Percentiles rank a stretch among this genome's conserved stretches.
Evolutionary conservation across 2,797 vertebrate species (phyloP).

Genomic region (Ispidina lecontei): DNA sequence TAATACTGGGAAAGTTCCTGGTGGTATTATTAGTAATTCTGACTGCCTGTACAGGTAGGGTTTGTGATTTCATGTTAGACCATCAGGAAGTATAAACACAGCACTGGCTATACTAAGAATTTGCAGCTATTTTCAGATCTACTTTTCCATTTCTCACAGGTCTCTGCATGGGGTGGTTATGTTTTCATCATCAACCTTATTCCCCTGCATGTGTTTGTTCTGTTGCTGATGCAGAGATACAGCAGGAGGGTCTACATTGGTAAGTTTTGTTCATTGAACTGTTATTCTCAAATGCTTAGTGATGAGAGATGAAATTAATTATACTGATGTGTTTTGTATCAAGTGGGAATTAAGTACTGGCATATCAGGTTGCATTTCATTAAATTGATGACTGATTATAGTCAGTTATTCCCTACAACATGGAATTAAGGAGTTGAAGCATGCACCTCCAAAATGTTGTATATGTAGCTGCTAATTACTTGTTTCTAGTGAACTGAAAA

Average conservation of each 20-base stretch:
- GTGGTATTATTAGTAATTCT: neutral
- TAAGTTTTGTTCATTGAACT: slow-evolving; percentile 76
- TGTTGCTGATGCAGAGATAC: slow-evolving; percentile 95
- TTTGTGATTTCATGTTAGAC: neutral
- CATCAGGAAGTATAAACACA: neutral
- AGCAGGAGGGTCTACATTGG: slow-evolving; percentile 96
- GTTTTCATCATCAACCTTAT: slow-evolving; percentile 99
- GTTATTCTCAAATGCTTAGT: neutral
- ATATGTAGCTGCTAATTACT: neutral
- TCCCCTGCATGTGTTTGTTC: slow-evolving; percentile 95
- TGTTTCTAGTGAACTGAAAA: neutral
- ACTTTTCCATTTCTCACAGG: slow-evolving; percentile 78
- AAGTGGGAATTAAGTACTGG: neutral
- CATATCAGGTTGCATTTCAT: neutral
- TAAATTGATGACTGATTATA: neutral
- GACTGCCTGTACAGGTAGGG: neutral
- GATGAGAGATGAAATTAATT: neutral
- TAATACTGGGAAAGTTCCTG: neutral
- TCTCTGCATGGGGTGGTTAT: slow-evolving; percentile 96
- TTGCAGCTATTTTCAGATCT: neutral
- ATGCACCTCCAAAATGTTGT: neutral
- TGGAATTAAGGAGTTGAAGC: neutral
- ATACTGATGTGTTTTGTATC: neutral
- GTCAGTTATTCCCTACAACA: neutral
- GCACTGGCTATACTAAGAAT: neutral